Evolutionary conservation across 2,113 vertebrate genomes (phyloP).

Genomic region (Gasterosteus aculeatus): DNA sequence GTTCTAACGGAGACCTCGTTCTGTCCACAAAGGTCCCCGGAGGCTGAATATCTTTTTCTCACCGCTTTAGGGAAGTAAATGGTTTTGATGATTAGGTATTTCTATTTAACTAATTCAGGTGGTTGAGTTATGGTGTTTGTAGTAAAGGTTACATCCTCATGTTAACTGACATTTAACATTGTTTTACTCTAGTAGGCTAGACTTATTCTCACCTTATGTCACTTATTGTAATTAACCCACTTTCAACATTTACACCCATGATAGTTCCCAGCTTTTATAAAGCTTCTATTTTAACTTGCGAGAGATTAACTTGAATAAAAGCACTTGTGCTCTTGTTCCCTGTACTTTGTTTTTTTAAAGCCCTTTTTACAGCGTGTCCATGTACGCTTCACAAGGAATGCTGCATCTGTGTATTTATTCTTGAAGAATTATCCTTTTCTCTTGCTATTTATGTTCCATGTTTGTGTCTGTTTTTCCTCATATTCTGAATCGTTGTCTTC

Average conservation of each 20-base stretch:
- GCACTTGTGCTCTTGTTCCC: conserved; percentile 3
- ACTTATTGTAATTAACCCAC: conserved; percentile 59
- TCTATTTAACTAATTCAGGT: conserved; percentile 49
- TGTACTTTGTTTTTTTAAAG: conserved; percentile 26
- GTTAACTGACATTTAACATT: conserved; percentile 56
- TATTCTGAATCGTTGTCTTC: conserved; percentile 14
- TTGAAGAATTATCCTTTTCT: conserved; percentile 41
- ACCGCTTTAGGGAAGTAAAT: neutral
- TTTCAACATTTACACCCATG: conserved; percentile 33
- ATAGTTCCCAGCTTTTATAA: conserved; percentile 78
- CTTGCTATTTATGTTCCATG: conserved; percentile 70
- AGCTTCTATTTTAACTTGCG: conserved; percentile 65
- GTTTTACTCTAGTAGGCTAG: conserved; percentile 48
- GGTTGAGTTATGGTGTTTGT: conserved; percentile 22
- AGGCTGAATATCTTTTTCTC: neutral
- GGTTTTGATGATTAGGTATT: conserved; percentile 7
- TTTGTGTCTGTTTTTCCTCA: conserved; percentile 26
- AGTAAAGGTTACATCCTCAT: neutral
- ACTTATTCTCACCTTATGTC: conserved; percentile 21
- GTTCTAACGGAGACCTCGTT: neutral
- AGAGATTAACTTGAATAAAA: conserved; percentile 35
- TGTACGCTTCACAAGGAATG: conserved; percentile 39
- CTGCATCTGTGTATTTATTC: conserved; percentile 70
- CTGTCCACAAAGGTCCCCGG: neutral
- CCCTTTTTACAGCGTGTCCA: conserved; percentile 15